phyloP scores from a whole-genome alignment of 2,797 vertebrate species.

The Clarias fuscus region DNA sequence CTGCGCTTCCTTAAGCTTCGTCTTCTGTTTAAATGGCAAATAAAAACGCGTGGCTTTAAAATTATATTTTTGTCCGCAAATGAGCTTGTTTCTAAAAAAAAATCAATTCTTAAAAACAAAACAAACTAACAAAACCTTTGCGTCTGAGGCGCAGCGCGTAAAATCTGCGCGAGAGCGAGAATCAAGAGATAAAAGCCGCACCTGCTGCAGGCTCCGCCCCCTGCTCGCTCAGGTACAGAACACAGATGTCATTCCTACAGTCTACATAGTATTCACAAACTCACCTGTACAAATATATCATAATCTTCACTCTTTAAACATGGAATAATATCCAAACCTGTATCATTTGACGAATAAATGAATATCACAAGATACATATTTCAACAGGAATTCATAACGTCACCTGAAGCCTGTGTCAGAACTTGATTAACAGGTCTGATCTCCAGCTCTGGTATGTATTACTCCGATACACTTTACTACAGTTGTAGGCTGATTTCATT shows the following conservation, averaged over 20 bases:
- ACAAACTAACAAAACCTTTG: too few species aligned
- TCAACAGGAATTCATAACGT: background rate
- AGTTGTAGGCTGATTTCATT: background rate
- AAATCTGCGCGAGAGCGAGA: background rate
- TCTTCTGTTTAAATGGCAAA: background rate
- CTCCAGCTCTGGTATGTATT: background rate
- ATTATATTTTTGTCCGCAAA: background rate
- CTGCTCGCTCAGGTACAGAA: background rate
- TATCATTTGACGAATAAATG: background rate
- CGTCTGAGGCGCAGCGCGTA: background rate
- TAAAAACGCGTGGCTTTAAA: too few species aligned
- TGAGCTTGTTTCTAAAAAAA: background rate
- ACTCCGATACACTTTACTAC: background rate
- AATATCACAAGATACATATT: background rate
- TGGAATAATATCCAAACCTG: background rate
- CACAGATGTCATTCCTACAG: background rate
- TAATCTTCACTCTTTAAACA: background rate
- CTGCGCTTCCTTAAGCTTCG: background rate
- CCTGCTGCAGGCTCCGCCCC: constrained; percentile 48
- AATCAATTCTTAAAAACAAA: background rate
- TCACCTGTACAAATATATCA: too few species aligned
- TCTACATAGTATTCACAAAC: background rate
- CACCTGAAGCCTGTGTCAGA: background rate
- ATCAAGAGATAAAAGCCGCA: background rate
- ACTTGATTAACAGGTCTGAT: background rate